phyloP scores from a whole-genome alignment of 35 echinoderm and acorn worm genomes.

The Ophioderma brevispina region DNA sequence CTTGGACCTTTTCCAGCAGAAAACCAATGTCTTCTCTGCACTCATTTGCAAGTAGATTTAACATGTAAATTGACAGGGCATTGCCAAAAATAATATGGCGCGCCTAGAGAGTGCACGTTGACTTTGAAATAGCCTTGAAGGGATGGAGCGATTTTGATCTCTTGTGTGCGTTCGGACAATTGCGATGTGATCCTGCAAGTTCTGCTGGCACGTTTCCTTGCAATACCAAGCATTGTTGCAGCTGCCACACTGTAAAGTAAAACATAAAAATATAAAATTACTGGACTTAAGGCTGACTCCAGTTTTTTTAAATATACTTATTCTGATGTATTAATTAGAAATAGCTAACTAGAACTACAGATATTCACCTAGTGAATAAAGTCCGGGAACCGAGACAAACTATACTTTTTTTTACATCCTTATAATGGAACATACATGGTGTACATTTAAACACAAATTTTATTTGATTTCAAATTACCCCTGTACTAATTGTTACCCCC shows the following conservation, averaged over 20 bases:
- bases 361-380: too few species aligned
- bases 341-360: too few species aligned
- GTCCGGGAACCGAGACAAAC: too few species aligned
- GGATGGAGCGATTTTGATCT: neutral
- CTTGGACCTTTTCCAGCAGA: neutral
- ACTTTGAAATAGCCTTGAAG: neutral
- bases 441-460: too few species aligned
- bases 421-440: too few species aligned
- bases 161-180: neutral
- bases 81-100: neutral
- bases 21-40: neutral
- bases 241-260: neutral
- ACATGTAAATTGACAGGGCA: neutral
- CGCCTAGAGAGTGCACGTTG: neutral
- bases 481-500: too few species aligned
- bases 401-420: too few species aligned
- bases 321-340: too few species aligned
- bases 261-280: too few species aligned
- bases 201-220: neutral
- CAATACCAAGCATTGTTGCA: neutral
- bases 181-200: neutral
- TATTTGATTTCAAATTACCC: too few species aligned
- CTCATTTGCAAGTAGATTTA: neutral
- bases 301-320: too few species aligned
- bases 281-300: too few species aligned